Conservation (phyloP, 2,888 invertebrate species). For the Lithosia quadra region DNA sequence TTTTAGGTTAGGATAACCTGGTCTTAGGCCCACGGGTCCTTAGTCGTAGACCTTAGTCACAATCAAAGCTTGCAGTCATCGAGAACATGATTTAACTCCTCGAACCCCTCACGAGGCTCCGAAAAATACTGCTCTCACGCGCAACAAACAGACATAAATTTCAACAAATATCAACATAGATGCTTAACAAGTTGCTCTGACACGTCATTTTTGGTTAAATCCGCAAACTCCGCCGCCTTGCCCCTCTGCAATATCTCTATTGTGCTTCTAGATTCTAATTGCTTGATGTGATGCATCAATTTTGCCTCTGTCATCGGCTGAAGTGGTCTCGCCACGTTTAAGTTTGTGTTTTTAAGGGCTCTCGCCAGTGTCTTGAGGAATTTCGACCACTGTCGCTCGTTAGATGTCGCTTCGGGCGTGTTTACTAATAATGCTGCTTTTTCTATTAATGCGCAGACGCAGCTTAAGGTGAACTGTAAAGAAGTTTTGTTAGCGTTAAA, state of each 20-base stretch:
- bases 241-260: constrained; percentile 80
- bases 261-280: constrained; percentile 73
- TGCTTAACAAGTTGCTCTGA: constrained; percentile 71
- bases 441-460: constrained; percentile 75
- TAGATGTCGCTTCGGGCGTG: constrained; percentile 77
- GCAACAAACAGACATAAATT: neutral
- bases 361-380: constrained; percentile 85
- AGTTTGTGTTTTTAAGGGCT: constrained; percentile 71
- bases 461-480: constrained; percentile 76
- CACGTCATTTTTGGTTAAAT: constrained; percentile 73
- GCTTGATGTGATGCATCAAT: constrained; percentile 68
- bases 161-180: constrained; percentile 69
- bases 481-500: constrained; percentile 6
- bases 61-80: constrained; percentile 1
- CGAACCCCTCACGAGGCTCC: neutral
- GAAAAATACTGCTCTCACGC: neutral
- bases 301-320: constrained; percentile 63
- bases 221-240: constrained; percentile 73
- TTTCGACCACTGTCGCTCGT: constrained; percentile 84
- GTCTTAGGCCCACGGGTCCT: neutral
- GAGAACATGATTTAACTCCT: constrained; percentile 2
- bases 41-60: neutral
- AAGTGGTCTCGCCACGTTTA: constrained; percentile 68
- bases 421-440: constrained; percentile 69
- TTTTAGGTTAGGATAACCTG: neutral